Evolutionary conservation across 2,113 vertebrate genomes (phyloP).

Genomic region (Antechinus flavipes): DNA sequence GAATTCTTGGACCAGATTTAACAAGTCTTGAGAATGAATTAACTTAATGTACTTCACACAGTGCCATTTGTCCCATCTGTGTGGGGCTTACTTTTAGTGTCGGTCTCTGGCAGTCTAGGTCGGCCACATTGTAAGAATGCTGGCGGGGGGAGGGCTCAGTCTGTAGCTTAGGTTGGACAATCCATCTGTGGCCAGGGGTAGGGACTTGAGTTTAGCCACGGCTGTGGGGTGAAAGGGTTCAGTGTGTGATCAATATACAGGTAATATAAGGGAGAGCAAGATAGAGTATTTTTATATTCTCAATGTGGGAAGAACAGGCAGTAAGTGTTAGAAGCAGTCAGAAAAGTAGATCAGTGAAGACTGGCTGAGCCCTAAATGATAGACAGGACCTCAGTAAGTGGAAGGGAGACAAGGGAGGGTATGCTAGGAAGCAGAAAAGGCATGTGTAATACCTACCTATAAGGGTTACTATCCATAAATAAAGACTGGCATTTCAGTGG

Average conservation of each 20-base stretch:
- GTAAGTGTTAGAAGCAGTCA: neutral
- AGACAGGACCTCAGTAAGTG: neutral
- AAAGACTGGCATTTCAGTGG: neutral
- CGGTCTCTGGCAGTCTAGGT: neutral
- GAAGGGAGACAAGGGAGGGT: neutral
- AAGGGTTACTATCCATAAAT: neutral
- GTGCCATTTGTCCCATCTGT: neutral
- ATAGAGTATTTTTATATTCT: neutral
- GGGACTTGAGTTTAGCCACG: neutral
- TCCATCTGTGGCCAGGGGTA: neutral
- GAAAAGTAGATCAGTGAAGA: neutral
- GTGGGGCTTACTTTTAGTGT: neutral
- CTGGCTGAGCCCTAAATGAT: neutral
- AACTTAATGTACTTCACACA: neutral
- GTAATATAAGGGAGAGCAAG: neutral
- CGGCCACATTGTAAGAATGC: neutral
- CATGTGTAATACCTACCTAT: neutral
- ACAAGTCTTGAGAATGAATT: neutral
- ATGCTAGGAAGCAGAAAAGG: neutral
- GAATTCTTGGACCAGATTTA: neutral
- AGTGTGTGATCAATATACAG: neutral
- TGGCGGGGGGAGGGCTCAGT: neutral
- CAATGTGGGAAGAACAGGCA: neutral
- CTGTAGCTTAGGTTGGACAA: fast-evolving
- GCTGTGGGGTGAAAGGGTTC: no score